Base-by-base conservation (phyloP, 2,888 invertebrate species). In the Dorcus parallelipipedus region DNA sequence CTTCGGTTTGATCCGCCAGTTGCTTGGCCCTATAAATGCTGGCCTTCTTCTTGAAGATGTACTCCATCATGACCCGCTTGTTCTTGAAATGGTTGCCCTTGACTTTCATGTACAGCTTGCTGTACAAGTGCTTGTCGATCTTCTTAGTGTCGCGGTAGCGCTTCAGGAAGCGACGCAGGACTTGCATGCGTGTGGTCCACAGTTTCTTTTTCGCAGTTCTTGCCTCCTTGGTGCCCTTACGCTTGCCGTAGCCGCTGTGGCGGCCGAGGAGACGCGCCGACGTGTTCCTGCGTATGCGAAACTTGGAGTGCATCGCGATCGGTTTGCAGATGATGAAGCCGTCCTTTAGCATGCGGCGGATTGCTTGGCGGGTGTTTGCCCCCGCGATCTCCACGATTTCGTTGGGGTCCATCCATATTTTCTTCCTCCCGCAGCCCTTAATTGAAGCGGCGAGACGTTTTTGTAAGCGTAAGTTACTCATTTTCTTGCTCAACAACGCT, bases 331-430 rank as follows among this genome's bases (percentile, higher is more conserved):
- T 97, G 75, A 98, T 97, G 69, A 97, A 85, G 85, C 97, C 97
- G 89, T 98, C 97, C 82, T 95, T 97, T 75, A 98, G 91, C 77
- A 98, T 83, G 79, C 95, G 95, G 69, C 97, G 89, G 79, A 98
- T 93, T 81, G 94, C 95, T 82, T 95, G 95, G 91, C 97, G 85
- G 66, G 97, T 97, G 79, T 97, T 98, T 68, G 97, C 97, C 79
- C 96, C 97, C 66, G 95, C 92, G 75, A 98, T 97, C 84, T 97
- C 97, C 80, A 93, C 94, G 76, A 92, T 93, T 86, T 98, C 98
- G 83, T 98, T 98, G 54, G 98, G 98, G 85, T 98, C 98, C 77
- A 98, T 85, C 98, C 98, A 98, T 64, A 97, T 95, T 81, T 97
- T 97, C 79, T 95, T 95, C 83, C 93, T 93, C 76, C 97, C 97